phyloP scores from a whole-genome alignment of 2,113 vertebrate species.

The Hemichromis elongatus region DNA sequence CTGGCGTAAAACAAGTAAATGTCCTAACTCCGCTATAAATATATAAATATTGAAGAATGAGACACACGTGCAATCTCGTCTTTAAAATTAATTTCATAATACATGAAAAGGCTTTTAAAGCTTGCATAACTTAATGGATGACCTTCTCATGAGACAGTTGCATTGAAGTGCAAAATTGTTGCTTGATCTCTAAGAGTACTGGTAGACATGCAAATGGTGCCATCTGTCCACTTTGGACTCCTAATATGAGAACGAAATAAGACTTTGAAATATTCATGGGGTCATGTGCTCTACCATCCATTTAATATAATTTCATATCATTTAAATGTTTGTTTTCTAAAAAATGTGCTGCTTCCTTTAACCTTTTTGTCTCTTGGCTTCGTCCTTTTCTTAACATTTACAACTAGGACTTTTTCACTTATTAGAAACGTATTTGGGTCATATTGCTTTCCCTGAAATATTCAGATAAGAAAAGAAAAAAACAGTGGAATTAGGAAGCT shows the following conservation, averaged over 20 bases:
- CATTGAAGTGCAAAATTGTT: constrained; percentile 67
- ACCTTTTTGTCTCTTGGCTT: neutral
- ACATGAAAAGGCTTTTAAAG: constrained; percentile 72
- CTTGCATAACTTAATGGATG: constrained; percentile 57
- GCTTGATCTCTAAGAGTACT: constrained; percentile 54
- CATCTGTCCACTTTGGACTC: constrained; percentile 62
- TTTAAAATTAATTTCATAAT: constrained; percentile 64
- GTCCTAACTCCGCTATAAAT: neutral
- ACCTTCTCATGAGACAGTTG: constrained; percentile 64
- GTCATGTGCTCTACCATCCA: neutral
- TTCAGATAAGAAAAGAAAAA: neutral
- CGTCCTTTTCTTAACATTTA: neutral
- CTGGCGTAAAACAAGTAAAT: neutral
- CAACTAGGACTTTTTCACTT: neutral
- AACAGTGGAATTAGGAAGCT: neutral
- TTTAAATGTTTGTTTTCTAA: neutral
- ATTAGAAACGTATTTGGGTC: neutral
- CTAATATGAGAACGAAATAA: constrained; percentile 52
- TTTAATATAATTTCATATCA: neutral
- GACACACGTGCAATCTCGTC: neutral
- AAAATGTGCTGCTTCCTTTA: neutral
- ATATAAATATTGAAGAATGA: constrained; percentile 7
- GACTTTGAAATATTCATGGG: constrained; percentile 50
- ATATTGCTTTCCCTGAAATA: neutral
- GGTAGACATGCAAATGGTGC: constrained; percentile 60